These are phyloP conservation scores for Glareola pratincola DNA, from an alignment of 2,113 vertebrate species.

Conservation along the genomic window DNA sequence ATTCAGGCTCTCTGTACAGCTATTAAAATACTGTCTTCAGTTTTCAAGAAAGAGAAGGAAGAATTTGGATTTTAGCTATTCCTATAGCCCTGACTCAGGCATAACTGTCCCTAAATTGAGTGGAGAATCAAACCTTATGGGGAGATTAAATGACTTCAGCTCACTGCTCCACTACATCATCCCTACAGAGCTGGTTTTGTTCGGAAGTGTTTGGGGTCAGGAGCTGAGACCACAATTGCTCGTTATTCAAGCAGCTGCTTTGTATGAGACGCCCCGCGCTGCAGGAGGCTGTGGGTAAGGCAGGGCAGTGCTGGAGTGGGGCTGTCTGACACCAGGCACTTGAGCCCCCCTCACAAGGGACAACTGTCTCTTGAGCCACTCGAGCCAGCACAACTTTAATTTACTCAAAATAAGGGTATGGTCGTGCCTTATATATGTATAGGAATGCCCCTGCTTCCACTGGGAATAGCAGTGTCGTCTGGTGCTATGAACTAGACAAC, in stretches of 20 bases:
- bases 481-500: background rate
- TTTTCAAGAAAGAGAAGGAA: background rate
- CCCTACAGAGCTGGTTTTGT: background rate
- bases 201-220: background rate
- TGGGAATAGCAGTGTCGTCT: background rate
- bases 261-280: rapidly evolving
- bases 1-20: background rate
- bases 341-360: background rate
- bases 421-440: background rate
- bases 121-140: background rate
- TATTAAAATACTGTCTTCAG: background rate
- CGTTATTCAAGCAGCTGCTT: background rate
- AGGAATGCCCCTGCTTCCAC: background rate
- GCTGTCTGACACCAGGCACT: background rate
- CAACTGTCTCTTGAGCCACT: background rate
- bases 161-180: background rate
- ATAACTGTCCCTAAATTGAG: background rate
- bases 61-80: background rate
- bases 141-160: background rate
- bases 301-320: background rate
- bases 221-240: background rate
- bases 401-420: background rate
- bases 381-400: background rate
- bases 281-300: background rate
- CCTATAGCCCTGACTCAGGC: background rate